These are phyloP conservation scores for Neoseiulus cucumeris DNA, from an alignment of 1,140 invertebrate species.

Conservation along the genomic window DNA sequence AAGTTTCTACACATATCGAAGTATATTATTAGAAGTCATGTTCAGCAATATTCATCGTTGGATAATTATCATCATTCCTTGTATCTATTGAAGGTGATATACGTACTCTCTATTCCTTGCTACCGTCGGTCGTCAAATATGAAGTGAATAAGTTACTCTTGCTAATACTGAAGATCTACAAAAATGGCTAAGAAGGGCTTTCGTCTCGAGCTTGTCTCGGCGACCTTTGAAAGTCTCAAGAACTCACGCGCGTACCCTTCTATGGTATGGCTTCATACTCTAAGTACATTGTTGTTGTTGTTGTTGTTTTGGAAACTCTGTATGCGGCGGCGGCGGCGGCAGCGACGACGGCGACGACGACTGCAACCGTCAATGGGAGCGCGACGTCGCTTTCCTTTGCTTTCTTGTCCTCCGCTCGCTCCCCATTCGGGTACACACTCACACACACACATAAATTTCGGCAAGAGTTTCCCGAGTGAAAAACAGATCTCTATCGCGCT, in stretches of 20 bases:
- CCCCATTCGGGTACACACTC: background rate
- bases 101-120: too few species aligned
- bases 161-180: conserved; percentile 9
- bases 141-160: conserved; percentile 8
- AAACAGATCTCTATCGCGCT: background rate
- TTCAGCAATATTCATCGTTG: too few species aligned
- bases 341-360: background rate
- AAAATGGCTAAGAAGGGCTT: conserved; percentile 1
- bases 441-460: background rate
- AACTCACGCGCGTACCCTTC: background rate
- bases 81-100: too few species aligned
- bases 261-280: background rate
- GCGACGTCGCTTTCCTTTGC: background rate
- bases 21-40: too few species aligned
- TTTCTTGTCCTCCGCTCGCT: background rate
- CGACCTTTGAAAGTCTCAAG: background rate
- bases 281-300: background rate
- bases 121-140: background rate
- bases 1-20: too few species aligned
- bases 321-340: background rate
- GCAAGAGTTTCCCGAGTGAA: background rate
- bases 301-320: background rate
- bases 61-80: too few species aligned
- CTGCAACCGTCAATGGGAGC: background rate
- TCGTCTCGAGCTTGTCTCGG: conserved; percentile 4